These are phyloP conservation scores for Microchirus variegatus DNA, from an alignment of 2,797 vertebrate species.

Conservation along the genomic window DNA sequence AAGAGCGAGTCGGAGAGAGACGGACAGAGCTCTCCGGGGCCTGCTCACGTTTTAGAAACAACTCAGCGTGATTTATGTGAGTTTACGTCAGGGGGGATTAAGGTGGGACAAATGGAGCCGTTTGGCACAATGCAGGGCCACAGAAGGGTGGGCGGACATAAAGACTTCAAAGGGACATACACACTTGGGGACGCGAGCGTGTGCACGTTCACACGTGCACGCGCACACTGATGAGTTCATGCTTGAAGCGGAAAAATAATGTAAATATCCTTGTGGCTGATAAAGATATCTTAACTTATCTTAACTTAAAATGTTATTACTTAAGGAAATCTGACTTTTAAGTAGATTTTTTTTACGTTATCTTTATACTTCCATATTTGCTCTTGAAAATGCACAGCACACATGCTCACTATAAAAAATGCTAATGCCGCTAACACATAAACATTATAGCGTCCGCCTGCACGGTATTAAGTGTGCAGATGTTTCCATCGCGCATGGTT, in stretches of 20 bases:
- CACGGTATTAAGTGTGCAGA: conserved; percentile 15
- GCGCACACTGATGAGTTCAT: neutral
- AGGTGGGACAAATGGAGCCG: conserved; percentile 77
- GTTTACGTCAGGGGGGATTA: conserved; percentile 71
- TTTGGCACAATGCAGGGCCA: conserved; percentile 62
- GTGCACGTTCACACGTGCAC: conserved; percentile 17
- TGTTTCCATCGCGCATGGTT: conserved; percentile 26
- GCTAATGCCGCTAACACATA: conserved; percentile 3
- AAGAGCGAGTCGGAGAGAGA: conserved; percentile 24
- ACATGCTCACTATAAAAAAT: conserved; percentile 10
- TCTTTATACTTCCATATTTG: conserved; percentile 31
- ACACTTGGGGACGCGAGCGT: neutral
- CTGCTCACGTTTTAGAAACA: conserved; percentile 56
- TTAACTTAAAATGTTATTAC: conserved; percentile 23
- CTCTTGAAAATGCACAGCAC: conserved; percentile 20
- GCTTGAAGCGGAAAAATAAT: too few species aligned
- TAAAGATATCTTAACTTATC: neutral
- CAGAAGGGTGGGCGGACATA: conserved; percentile 55
- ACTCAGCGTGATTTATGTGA: conserved; percentile 70
- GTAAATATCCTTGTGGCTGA: neutral
- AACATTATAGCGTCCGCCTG: conserved; percentile 5
- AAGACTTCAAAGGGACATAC: conserved; percentile 64
- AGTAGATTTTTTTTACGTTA: too few species aligned
- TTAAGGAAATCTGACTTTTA: too few species aligned
- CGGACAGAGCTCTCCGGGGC: conserved; percentile 39